Conservation (phyloP, 2,888 invertebrate genomes). For the Melipona beecheii region DNA sequence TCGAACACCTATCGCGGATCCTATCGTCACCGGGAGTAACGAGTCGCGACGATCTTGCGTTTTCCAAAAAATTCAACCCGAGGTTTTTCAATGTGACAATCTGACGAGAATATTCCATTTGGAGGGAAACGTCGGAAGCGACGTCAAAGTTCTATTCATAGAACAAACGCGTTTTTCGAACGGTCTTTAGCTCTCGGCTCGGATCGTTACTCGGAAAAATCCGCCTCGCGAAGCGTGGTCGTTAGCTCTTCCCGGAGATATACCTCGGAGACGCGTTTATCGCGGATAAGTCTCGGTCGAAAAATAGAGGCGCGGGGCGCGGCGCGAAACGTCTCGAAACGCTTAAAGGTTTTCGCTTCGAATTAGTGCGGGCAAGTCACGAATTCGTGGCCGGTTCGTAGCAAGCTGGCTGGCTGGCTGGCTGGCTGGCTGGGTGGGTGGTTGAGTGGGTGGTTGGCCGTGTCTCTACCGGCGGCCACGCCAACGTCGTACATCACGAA, state of each 20-base stretch:
- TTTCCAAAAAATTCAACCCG: too few species aligned
- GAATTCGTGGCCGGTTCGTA: conserved; percentile 34
- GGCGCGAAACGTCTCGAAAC: neutral
- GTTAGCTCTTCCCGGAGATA: neutral
- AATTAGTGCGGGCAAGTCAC: conserved; percentile 25
- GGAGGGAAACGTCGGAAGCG: too few species aligned
- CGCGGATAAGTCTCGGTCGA: neutral
- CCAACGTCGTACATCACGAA: conserved; percentile 58
- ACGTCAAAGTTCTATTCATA: too few species aligned
- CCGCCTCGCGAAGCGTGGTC: neutral
- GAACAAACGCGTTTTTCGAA: too few species aligned
- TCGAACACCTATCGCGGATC: too few species aligned
- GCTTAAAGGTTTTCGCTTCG: neutral
- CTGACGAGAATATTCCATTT: too few species aligned
- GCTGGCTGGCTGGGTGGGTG: neutral
- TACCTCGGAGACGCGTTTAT: neutral
- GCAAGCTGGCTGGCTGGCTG: neutral
- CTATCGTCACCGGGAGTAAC: too few species aligned
- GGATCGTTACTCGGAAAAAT: too few species aligned
- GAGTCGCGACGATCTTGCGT: too few species aligned
- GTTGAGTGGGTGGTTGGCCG: neutral
- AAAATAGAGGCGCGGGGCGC: neutral
- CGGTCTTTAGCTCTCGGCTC: too few species aligned
- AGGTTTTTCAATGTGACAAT: too few species aligned
- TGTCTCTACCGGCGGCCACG: conserved; percentile 35